Evolutionary conservation across 2,888 invertebrate genomes (phyloP), one percentile per base, ranked within the genome.

Genomic region (Sepioteuthis lessoniana): DNA sequence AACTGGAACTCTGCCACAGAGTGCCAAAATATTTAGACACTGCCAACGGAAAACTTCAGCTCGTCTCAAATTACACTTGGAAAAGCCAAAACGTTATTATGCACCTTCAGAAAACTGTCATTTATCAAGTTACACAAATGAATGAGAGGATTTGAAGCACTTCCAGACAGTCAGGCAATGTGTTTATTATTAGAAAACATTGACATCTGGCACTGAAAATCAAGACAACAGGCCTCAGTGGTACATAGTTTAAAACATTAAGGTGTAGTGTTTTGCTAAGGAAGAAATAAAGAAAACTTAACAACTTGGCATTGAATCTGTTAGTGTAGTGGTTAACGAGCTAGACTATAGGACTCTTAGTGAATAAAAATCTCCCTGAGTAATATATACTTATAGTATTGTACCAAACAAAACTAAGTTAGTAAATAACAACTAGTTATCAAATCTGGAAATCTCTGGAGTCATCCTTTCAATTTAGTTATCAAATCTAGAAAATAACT

Each of bases 141-240:
- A n/a, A 76, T 76, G 76, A 13, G 76, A 76, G n/a, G 16, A 76
- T 76, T 76, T 76, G 76, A 76, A 76, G n/a, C 13, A 76, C 76
- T 76, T 76, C 76, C 76, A 76, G 76, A 76, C 76, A 76, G n/a
- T 76, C 76, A 76, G n/a, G 76, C 76, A 76, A 76, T 76, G 76
- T 76, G 76, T 76, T 76, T 76, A 76, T 76, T 76, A 76, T 76
- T 76, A 76, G 76, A 76, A 16, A 76, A 76, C 76, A 76, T n/a
- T 76, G 76, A 76, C 76, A 76, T 76, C 35, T 76, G 76, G 76
- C 76, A 76, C 21, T 55, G 55, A 55, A 55, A 35, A 76, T 76
- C 76, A 76, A 35, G 76, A n/a, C 76, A 76, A 19, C 76, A 76
- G n/a, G n/a, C n/a, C 76, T n/a, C 13, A 35, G n/a, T 76, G 13